Base-by-base conservation (phyloP, 2,113 vertebrate species). In the Corythornis cristatus region DNA sequence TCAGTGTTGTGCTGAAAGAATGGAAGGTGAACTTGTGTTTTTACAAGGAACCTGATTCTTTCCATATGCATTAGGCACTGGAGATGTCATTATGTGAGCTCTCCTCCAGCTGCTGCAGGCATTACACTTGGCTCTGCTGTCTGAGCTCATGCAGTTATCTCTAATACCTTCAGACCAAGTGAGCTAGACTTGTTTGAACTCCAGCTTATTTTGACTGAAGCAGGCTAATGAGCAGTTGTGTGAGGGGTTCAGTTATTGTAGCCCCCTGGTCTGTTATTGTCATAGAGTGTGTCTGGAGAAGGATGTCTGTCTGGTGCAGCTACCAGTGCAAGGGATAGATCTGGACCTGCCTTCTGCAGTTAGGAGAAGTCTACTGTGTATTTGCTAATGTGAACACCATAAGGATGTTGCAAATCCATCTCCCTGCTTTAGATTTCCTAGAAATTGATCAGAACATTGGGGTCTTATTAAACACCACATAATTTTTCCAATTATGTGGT, bases 11-110 rank as follows among this genome's bases (percentile, higher is more conserved):
- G 48, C 54, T 89, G 93, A 57, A 88, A 77, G 48, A 48, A 35
- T 9, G 53, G 54, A 67, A 84, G 74, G 37, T 67, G 66, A 85
- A 80, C 46, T 43, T 62, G 37, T 26, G 3, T 66, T 88, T 88
- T 83, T 12, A 80, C 51, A 66, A 70, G 83, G 86, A 89, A 33
- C 71, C 51, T 73, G 42, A 89, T 93, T 87, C 28, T 87, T 95
- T 87, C 82, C 89, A 15, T 48, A 17, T 84, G 91, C 9, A 4
- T 53, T 29, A 43, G 40, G 67, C 28, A 6, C 78, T 80, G 85
- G 62, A 80, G 88, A 66, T 85, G 65, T 51, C 76, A 35, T 77
- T 40, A 45, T 11, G 14, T 28, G 71, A 66, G 66, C 62, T 77
- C 14, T 62, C 35, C 16, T 72, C 28, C 58, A 54, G 87, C 74